Base-by-base conservation (phyloP, 2,113 vertebrate species). In the Heteronetta atricapilla region DNA sequence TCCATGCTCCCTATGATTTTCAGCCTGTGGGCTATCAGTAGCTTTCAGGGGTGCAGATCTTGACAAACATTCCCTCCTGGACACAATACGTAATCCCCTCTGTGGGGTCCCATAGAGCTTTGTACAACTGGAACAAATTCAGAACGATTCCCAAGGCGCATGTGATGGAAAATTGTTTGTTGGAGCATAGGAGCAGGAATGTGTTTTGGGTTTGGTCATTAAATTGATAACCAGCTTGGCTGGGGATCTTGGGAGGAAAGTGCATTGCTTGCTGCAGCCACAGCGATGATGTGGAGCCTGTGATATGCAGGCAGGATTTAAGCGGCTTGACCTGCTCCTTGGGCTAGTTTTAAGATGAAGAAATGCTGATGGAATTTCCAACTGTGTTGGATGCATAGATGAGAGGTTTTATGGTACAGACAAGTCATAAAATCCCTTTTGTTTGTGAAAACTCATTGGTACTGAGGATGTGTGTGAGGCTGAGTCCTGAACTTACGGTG, bases 21-120 rank as follows among this genome's bases (percentile, higher is more conserved):
- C 58, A 13, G 42, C 40, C 82, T 4, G 1, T 38, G n/a, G 36
- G 52, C 33, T 26, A 13, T 13, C 6, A 28, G 2, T 8, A n/a
- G 4, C 12, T 20, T 11, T 17, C 3, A 6, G 36, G 40, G 48
- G 11, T 7, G 34, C 12, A 16, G 50, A 23, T 8, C 29, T 25
- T 6, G 9, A 21, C 34, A 34, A 17, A 29, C 14, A 21, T 20
- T 53, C 53, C 20, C 40, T 19, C 48, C 68, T 6, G 8, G 31
- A 22, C 34, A 20, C 25, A 63, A 23, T 26, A 42, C 12, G 19
- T 6, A n/a, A 3, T 36, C 40, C 70, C 28, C 2, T 0, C 8
- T 10, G 31, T 1, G 0, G 17, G 33, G 22, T 38, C 73, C 64
- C 13, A 2, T 1, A 16, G 48, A 10, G 20, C 70, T 34, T 42